A percentile compares a stretch with the other conserved stretches of the same genome.
These are phyloP conservation scores for Dromiciops gliroides DNA, from an alignment of 2,113 vertebrate species.

Conservation along the genomic window DNA sequence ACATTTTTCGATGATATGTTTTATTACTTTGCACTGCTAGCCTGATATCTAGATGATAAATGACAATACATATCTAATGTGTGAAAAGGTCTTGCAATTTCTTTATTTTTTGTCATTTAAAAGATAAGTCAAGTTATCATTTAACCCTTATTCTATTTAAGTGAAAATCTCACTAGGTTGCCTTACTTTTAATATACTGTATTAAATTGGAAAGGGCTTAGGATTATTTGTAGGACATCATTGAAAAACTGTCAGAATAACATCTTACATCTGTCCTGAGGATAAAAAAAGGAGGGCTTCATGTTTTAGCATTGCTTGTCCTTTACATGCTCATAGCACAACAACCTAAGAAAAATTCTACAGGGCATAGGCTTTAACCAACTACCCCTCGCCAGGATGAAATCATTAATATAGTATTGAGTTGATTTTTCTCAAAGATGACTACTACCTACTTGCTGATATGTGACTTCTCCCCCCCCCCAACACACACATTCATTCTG, in stretches of 20 bases:
- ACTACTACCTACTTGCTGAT: not conserved
- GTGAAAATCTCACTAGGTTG: conserved; percentile 80
- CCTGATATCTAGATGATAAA: conserved; percentile 99
- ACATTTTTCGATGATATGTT: conserved; percentile 99
- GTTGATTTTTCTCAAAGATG: not conserved
- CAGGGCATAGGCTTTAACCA: not conserved
- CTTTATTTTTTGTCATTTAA: conserved; percentile 92
- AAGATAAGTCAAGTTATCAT: conserved; percentile 91
- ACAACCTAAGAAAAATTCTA: conserved; percentile 36
- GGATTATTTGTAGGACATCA: conserved; percentile 71
- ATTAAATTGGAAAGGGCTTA: conserved; percentile 75
- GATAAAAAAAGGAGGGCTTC: conserved; percentile 70
- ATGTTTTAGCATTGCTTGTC: conserved; percentile 54
- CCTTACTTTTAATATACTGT: conserved; percentile 82
- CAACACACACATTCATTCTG: not conserved
- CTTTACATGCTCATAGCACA: conserved; percentile 58
- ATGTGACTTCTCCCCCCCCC: not conserved
- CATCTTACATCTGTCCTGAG: conserved; percentile 57
- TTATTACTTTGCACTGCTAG: conserved; percentile 99
- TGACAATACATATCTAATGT: conserved; percentile 94
- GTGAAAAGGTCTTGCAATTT: conserved; percentile 92
- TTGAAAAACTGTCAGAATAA: conserved; percentile 59
- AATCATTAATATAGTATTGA: conserved; percentile 18
- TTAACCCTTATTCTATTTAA: conserved; percentile 89
- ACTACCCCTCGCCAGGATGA: conserved; percentile 9